Evolutionary conservation across 1,140 invertebrate species (phyloP).

Genomic region (Drosophila pachea): DNA sequence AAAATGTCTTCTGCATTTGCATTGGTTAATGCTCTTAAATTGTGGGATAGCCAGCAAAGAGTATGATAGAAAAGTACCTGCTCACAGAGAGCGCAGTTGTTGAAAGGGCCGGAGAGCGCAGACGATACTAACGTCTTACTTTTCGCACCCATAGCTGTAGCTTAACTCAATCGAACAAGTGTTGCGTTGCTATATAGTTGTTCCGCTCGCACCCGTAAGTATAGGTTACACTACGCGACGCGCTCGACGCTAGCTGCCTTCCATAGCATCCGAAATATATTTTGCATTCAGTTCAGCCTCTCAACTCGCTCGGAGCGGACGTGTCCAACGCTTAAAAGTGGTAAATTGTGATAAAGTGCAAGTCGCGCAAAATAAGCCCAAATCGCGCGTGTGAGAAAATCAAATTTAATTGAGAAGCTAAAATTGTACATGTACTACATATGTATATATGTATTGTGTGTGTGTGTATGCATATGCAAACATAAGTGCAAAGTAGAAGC

Average conservation of each 20-base stretch:
- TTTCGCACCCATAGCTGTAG: conserved; percentile 22
- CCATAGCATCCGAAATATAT: conserved; percentile 26
- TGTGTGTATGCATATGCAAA: conserved; percentile 41
- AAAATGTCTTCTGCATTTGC: conserved; percentile 14
- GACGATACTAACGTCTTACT: conserved; percentile 18
- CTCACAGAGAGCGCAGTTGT: conserved; percentile 20
- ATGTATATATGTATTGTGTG: conserved; percentile 30
- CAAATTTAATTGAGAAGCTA: conserved; percentile 67
- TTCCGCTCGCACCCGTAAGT: conserved; percentile 17
- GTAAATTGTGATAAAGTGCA: conserved; percentile 60
- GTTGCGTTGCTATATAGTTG: conserved; percentile 15
- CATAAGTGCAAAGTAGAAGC: conserved; percentile 57
- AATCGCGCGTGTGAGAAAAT: conserved; percentile 66
- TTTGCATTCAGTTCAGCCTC: conserved; percentile 50
- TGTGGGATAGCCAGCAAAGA: conserved; percentile 5
- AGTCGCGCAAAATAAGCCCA: conserved; percentile 56
- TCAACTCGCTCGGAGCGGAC: conserved; percentile 56
- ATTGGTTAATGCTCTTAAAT: conserved; percentile 14
- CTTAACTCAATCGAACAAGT: conserved; percentile 35
- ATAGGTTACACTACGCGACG: conserved; percentile 20
- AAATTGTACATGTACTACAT: conserved; percentile 51
- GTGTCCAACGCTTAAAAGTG: conserved; percentile 36
- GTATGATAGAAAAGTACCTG: conserved; percentile 21
- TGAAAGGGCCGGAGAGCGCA: conserved; percentile 49
- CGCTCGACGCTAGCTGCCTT: conserved; percentile 20